Conservation (phyloP, 2,113 vertebrate species). For the Sclerurus mexicanus region DNA sequence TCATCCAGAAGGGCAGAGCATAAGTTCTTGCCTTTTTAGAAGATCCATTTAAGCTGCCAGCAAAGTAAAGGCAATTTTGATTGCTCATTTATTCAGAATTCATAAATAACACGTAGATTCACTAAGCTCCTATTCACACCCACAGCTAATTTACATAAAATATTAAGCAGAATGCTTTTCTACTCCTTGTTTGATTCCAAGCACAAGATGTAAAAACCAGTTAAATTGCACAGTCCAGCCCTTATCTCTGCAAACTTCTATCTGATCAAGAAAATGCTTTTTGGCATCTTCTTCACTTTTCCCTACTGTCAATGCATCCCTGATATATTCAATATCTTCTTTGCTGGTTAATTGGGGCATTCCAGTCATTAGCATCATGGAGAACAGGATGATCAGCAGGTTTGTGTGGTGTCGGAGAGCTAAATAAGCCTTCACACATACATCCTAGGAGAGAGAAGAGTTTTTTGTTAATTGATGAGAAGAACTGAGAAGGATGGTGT, state of each 20-base stretch:
- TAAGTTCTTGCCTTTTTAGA: not conserved
- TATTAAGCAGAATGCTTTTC: constrained; percentile 90
- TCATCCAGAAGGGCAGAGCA: not conserved
- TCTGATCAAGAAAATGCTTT: constrained; percentile 95
- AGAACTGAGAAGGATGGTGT: not conserved
- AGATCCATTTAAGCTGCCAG: constrained; percentile 20
- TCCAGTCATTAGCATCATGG: constrained; percentile 99
- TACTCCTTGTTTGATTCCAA: constrained; percentile 96
- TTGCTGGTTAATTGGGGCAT: constrained; percentile 98
- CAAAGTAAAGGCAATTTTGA: constrained; percentile 23
- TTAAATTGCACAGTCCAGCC: constrained; percentile 99
- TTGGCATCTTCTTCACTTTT: constrained; percentile 90
- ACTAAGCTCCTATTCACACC: not conserved
- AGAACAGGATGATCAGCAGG: constrained; percentile 96
- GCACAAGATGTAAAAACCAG: constrained; percentile 97
- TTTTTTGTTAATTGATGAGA: not conserved
- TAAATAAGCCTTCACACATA: constrained; percentile 93
- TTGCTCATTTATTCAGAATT: constrained; percentile 13
- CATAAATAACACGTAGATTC: constrained; percentile 30
- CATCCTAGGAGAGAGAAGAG: constrained; percentile 73
- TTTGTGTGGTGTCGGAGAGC: constrained; percentile 96
- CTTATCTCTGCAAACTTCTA: constrained; percentile 97
- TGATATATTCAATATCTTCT: constrained; percentile 97
- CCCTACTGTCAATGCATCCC: constrained; percentile 92
- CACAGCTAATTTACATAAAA: not conserved